Evolutionary conservation across 2,888 invertebrate genomes (phyloP).

Genomic region (Ariolimax columbianus): DNA sequence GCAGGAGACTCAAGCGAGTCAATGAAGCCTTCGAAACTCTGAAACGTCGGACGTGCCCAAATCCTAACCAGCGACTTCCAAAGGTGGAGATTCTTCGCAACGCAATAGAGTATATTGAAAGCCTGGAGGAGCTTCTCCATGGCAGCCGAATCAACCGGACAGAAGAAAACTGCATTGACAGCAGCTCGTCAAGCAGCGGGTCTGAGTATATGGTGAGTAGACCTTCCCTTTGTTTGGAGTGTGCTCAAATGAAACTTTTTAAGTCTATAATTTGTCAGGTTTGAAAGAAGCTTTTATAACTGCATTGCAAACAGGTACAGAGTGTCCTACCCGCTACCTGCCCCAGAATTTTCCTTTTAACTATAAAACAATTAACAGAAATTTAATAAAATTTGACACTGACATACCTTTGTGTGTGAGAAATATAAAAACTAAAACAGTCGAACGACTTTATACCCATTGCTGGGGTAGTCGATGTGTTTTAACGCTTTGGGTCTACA

Average conservation of each 20-base stretch:
- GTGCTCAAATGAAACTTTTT: not conserved
- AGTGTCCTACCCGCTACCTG: no score
- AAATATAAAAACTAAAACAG: no score
- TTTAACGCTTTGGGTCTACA: no score
- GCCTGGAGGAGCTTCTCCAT: conserved; percentile 80
- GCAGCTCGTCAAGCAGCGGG: conserved; percentile 70
- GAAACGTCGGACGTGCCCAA: conserved; percentile 93
- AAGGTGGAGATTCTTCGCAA: conserved; percentile 98
- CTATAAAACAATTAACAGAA: no score
- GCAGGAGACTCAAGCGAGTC: conserved; percentile 95
- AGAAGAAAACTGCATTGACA: conserved; percentile 62
- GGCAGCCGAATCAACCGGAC: conserved; percentile 66
- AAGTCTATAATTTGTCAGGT: no score
- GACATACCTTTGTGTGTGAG: no score
- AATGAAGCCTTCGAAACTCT: conserved; percentile 98
- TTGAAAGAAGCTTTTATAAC: no score
- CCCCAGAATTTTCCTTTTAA: no score
- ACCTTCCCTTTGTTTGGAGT: not conserved
- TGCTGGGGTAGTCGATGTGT: no score
- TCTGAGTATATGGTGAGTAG: conserved; percentile 74
- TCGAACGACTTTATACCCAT: no score
- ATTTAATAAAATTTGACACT: no score
- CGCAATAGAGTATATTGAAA: conserved; percentile 97
- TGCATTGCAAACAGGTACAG: no score
- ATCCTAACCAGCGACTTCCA: conserved; percentile 96